Evolutionary conservation across 2,797 vertebrate species (phyloP).

Genomic region (Hapalemur alaotrensis): DNA sequence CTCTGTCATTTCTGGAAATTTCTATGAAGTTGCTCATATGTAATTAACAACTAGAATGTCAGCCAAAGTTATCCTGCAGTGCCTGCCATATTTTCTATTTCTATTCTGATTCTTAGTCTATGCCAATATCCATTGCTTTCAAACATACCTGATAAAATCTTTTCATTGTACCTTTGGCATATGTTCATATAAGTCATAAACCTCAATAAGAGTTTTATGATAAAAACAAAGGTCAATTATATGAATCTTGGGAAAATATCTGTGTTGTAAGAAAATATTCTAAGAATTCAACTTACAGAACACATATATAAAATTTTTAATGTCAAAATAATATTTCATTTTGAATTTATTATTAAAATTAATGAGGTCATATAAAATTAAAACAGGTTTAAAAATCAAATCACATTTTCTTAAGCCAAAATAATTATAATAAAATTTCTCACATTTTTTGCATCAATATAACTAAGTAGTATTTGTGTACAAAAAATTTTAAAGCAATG

Average conservation of each 20-base stretch:
- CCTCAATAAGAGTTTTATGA: not conserved
- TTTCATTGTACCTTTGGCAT: not conserved
- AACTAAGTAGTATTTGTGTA: not conserved
- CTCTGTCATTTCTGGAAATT: not conserved
- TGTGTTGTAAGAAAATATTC: not conserved
- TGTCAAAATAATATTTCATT: not conserved
- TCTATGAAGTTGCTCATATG: not conserved
- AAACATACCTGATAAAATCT: not conserved
- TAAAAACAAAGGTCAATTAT: not conserved
- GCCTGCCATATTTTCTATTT: not conserved
- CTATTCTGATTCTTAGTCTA: not conserved
- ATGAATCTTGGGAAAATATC: not conserved
- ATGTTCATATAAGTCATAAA: not conserved
- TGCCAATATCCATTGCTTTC: not conserved
- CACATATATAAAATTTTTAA: not conserved
- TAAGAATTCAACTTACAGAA: not conserved
- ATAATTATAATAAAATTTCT: not conserved
- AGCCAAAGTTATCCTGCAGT: not conserved
- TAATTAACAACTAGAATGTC: conserved; percentile 28
- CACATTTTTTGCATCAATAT: not conserved
- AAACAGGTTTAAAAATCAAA: not conserved
- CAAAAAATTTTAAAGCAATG: not conserved
- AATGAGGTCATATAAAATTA: not conserved
- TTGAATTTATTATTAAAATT: not conserved
- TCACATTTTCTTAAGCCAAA: not conserved